Conservation (phyloP, 2,113 vertebrate species). For the Heliornis fulica region DNA sequence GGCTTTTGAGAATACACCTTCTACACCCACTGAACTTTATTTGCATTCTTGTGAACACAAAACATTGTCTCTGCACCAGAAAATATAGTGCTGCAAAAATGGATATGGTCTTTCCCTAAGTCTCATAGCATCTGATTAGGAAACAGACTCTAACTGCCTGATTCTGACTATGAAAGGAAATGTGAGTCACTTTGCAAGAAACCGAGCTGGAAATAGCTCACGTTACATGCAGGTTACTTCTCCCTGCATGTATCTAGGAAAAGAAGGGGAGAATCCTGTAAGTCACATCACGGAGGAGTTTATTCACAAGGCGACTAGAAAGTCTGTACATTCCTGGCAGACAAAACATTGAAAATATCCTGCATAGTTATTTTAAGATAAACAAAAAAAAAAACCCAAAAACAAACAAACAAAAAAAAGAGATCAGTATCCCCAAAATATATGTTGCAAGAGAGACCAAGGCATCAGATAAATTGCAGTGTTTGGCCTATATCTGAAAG, state of each 20-base stretch:
- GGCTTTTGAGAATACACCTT: neutral
- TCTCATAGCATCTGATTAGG: neutral
- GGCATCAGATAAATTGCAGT: neutral
- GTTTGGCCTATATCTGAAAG: neutral
- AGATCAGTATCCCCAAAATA: neutral
- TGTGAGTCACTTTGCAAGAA: neutral
- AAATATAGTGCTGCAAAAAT: neutral
- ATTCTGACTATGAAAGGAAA: neutral
- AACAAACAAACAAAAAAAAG: too few relatives aligned
- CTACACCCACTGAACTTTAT: neutral
- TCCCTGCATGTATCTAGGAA: neutral
- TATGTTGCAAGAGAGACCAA: neutral
- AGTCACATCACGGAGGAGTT: neutral
- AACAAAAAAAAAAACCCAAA: neutral
- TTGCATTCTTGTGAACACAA: neutral
- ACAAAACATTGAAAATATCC: neutral
- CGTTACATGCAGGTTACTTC: neutral
- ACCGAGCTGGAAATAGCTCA: neutral
- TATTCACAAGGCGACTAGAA: neutral
- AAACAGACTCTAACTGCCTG: neutral
- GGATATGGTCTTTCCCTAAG: neutral
- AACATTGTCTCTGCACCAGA: neutral
- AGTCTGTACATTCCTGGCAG: neutral
- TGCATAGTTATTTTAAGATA: constrained; percentile 13
- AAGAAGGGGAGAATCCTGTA: neutral